Evolutionary conservation across 2,113 vertebrate genomes (phyloP), one percentile per base, ranked within the genome.

Genomic region (Abramis brama): DNA sequence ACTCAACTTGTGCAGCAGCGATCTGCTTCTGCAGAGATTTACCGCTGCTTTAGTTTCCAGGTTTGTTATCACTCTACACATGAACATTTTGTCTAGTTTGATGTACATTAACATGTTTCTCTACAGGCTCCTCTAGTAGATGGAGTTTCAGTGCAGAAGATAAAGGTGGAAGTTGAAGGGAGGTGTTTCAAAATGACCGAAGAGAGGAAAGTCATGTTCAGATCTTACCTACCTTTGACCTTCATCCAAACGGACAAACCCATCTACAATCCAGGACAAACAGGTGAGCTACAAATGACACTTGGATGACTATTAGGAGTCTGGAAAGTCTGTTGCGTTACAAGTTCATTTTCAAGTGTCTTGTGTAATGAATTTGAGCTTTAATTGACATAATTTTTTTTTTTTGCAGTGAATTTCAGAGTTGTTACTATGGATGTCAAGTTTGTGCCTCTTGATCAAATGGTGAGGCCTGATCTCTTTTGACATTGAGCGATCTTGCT

Each of bases 211-310:
- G 43, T 43, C 43, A 43, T 43, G 43, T 43, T 43, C 43, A 43
- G 43, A 43, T 1, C 1, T n/a, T 90, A 90, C 55, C 3, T 33
- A 2, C 85, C 86, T 6, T 10, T 57, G 30, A 90, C 87, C 1
- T 93, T 94, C 47, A 30, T 93, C 75, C 94, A 93, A 81, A 93
- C 92, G 0, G 92, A 94, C 77, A 94, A 94, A 92, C 92, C 93
- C 0, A 89, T 94, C 84, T 94, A 94, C 87, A 91, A 92, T 9
- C 94, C 93, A 6, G 93, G 94, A 87, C 93, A 94, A 89, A 93
- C 91, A 39, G 92, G 94, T 94, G 91, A 88, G 52, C 27, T 55
- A 1, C 3, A 6, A 78, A 33, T 33, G 15, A 21, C 15, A 0
- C 13, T 19, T 30, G 6, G 6, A 21, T 17, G 4, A 5, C 9